Percentiles rank a stretch among this genome's conserved stretches.
Evolutionary conservation across 2,888 invertebrate species (phyloP).

Genomic region (Lycocerus yunnanus): DNA sequence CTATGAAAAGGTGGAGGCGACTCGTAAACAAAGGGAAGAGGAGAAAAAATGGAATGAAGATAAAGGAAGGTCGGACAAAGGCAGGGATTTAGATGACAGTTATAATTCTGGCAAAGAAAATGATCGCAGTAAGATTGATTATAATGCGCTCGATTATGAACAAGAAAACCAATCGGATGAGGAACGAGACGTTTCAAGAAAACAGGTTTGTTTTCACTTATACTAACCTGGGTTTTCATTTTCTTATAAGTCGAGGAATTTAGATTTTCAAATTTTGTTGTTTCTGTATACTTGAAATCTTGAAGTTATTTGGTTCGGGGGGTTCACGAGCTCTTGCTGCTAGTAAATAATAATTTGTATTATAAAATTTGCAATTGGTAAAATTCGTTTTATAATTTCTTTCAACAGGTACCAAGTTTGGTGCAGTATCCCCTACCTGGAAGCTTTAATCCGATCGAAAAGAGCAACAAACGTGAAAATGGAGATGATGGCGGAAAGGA

Average conservation of each 20-base stretch:
- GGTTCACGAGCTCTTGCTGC: no score
- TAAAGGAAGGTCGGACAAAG: conserved; percentile 7
- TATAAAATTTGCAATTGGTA: no score
- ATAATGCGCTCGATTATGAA: conserved; percentile 76
- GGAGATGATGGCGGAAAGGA: neutral
- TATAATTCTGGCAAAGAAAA: conserved; percentile 31
- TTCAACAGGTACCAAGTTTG: conserved; percentile 49
- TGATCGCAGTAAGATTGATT: conserved; percentile 59
- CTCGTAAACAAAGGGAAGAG: conserved; percentile 55
- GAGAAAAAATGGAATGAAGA: conserved; percentile 38
- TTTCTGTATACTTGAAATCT: no score
- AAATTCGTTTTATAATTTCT: no score
- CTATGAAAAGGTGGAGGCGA: conserved; percentile 75
- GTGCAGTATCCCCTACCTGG: conserved; percentile 54
- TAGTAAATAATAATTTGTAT: no score
- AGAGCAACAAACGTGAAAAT: conserved; percentile 27
- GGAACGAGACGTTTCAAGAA: conserved; percentile 42
- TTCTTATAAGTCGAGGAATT: neutral
- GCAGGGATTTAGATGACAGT: conserved; percentile 9
- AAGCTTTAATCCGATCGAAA: conserved; percentile 40
- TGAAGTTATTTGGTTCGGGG: no score
- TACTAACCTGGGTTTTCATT: neutral
- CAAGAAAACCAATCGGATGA: conserved; percentile 51
- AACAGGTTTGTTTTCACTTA: conserved; percentile 29
- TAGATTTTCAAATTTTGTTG: neutral